These are phyloP conservation scores for Phengaris arion DNA, from an alignment of 2,888 invertebrate genomes.

Conservation along the genomic window DNA sequence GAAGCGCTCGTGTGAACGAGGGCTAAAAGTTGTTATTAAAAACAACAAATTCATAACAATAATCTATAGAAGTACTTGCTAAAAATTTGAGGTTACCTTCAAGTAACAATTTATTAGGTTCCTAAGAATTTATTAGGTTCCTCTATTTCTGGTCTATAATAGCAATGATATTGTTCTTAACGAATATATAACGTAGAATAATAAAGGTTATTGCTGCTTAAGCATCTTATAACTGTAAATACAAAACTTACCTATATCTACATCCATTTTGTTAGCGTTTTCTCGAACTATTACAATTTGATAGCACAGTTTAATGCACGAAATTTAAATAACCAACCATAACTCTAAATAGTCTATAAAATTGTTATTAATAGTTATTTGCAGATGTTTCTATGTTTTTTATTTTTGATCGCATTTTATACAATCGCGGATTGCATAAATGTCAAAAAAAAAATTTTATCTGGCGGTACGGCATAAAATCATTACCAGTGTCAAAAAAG, in stretches of 20 bases:
- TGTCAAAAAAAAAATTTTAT: no score
- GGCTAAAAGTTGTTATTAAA: no score
- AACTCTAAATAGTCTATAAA: background rate
- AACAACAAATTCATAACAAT: no score
- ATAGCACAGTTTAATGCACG: conserved; percentile 13
- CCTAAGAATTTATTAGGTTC: conserved; percentile 41
- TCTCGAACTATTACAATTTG: background rate
- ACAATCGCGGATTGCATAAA: background rate
- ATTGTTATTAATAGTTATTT: background rate
- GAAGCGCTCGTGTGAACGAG: no score
- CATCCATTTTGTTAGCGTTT: conserved; percentile 53
- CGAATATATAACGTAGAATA: background rate
- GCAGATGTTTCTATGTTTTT: background rate
- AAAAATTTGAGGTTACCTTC: conserved; percentile 28
- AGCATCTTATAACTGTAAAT: conserved; percentile 32
- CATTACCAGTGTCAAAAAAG: background rate
- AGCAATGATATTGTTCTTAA: background rate
- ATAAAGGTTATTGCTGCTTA: background rate
- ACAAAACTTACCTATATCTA: conserved; percentile 60
- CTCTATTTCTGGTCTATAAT: background rate
- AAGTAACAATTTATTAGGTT: conserved; percentile 36
- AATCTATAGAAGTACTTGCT: background rate
- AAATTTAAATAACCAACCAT: conserved; percentile 11
- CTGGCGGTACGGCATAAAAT: background rate
- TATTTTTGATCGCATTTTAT: conserved; percentile 23